Percentiles rank a stretch among this genome's conserved stretches.
phyloP scores from a whole-genome alignment of 2,797 vertebrate species.

The Parauchenoglanis punctatus region DNA sequence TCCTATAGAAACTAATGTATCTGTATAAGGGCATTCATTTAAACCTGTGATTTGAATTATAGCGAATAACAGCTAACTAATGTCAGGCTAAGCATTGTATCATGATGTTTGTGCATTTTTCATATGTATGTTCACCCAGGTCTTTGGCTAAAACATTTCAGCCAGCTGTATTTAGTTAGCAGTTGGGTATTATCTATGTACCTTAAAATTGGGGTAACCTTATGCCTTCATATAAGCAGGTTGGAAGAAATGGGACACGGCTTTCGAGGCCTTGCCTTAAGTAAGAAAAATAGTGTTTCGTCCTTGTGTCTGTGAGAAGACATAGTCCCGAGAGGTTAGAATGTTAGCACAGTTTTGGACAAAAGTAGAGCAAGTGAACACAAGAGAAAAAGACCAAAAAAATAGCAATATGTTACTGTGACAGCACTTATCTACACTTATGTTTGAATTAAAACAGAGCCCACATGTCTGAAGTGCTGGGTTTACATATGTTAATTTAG shows the following conservation, averaged over 20 bases:
- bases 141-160: neutral
- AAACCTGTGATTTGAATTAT: too few relatives aligned
- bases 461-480: neutral
- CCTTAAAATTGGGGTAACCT: neutral
- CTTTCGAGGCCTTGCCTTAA: neutral
- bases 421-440: neutral
- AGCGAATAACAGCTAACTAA: neutral
- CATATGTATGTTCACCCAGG: neutral
- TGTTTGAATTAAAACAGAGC: neutral
- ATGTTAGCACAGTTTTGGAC: constrained; percentile 17
- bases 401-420: too few relatives aligned
- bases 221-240: neutral
- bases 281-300: constrained; percentile 9
- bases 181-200: too few relatives aligned
- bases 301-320: constrained; percentile 7
- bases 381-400: neutral
- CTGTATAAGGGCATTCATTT: neutral
- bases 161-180: neutral
- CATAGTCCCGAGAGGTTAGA: neutral
- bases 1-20: neutral
- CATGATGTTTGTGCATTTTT: too few relatives aligned
- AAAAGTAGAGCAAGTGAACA: constrained; percentile 20
- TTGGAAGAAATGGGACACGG: constrained; percentile 7
- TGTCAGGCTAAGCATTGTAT: neutral
- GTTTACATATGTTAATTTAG: neutral